Base-by-base conservation (phyloP, 2,888 invertebrate genomes). In the Lumbricus terrestris region DNA sequence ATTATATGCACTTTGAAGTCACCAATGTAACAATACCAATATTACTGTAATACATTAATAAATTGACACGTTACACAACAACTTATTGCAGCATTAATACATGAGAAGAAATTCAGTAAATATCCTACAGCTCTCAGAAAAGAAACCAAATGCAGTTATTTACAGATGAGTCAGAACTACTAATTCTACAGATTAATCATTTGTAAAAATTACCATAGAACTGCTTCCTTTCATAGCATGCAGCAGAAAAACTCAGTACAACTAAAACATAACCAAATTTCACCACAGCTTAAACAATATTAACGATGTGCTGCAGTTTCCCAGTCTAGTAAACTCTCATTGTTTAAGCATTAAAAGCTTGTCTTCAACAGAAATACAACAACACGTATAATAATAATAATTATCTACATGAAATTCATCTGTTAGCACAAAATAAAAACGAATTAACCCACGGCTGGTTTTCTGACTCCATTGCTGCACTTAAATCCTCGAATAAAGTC, bases 401-500 rank as follows among this genome's bases (percentile, higher is more conserved):
- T 69, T 6, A 69, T n/a, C 29, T 69, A 8, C 69, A 69, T 13
- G n/a, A 29, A 54, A 69, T 40, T 15, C 15, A 69, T n/a, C 0
- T 69, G 15, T 69, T n/a, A 8, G 16, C 33, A 34, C 18, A 85
- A 23, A 34, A 85, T 15, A 37, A 83, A 33, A 37, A 35, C 29
- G 5, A 85, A 37, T 35, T 20, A 35, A 85, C 85, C 37, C 35
- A 85, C 85, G 1, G 18, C 6, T 35, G 85, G 18, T 85, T 85
- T 85, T 34, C 18, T 37, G 3, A 85, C 35, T 34, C 35, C 85
- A 34, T n/a, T 34, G 37, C 85, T 92, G 92, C 94, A 94, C n/a
- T 92, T 92, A 92, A 93, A 94, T n/a, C 92, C 92, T 69, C 91
- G 91, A 33, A 94, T 90, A 89, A 93, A 93, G 29, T 92, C 92